Evolutionary conservation across 2,113 vertebrate genomes (phyloP).

Genomic region (Malurus elegans): DNA sequence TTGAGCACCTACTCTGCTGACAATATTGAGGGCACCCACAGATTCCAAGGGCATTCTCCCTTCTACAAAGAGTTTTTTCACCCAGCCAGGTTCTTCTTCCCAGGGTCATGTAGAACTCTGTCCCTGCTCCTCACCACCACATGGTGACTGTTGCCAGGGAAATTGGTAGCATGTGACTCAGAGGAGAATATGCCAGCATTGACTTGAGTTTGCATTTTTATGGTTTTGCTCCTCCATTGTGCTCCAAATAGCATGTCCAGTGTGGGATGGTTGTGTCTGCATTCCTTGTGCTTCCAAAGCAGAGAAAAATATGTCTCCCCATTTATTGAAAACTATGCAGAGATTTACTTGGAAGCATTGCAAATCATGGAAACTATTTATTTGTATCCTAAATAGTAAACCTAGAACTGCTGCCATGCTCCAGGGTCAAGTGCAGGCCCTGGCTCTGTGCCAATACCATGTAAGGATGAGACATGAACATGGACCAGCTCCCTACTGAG

Average conservation of each 20-base stretch:
- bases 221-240: background rate
- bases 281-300: background rate
- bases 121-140: background rate
- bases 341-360: slow-evolving; percentile 33
- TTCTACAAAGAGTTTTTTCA: background rate
- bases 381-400: slow-evolving; percentile 31
- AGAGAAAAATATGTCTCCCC: background rate
- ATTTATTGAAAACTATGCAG: slow-evolving; percentile 2
- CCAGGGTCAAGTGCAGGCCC: background rate
- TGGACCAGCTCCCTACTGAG: background rate
- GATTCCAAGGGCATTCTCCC: background rate
- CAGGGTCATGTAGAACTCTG: background rate
- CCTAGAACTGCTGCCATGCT: background rate
- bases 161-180: background rate
- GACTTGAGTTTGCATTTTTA: background rate
- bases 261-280: background rate
- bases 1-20: background rate
- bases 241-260: background rate
- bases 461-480: slow-evolving; percentile 26
- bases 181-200: background rate
- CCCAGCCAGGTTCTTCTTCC: background rate
- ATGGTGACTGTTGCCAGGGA: background rate
- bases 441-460: slow-evolving; percentile 24
- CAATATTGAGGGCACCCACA: background rate
- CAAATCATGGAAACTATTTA: slow-evolving; percentile 48